Base-by-base conservation (phyloP, 2,888 invertebrate species). In the Orthosia gothica region DNA sequence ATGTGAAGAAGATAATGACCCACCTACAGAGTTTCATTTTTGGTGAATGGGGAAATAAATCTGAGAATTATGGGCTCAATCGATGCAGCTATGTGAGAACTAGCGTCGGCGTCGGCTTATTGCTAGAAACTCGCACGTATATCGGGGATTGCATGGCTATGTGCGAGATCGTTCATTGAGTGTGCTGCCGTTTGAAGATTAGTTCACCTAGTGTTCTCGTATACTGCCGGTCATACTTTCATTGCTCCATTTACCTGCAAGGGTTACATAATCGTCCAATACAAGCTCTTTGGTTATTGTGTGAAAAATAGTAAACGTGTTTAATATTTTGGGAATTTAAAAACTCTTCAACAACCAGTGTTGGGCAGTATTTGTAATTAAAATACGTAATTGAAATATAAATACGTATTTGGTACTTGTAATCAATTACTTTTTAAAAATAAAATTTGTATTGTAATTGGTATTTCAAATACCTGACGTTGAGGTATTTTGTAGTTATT, bases 311-410 rank as follows among this genome's bases (percentile, higher is more conserved):
- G 15, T 4, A 16, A 32, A 15, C 26, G 23, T n/a, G n/a, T 2
- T 13, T 47, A 50, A 40, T 20, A 49, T 32, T 26, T 55, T 47
- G 1, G 16, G 5, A 47, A 40, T 40, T 40, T 40, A n/a, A 32
- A 32, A 32, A 32, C 32, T 32, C 32, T 7, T 32, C 5, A 5
- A 32, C 7, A 32, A 32, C 7, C 40, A 59, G 59, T 47, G 26
- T 26, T 67, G n/a, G 67, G 67, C 47, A 68, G 47, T 49, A 62
- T 62, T 87, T 84, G 80, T 85, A 84, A 88, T 89, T 86, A 88
- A 89, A 87, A 89, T 89, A 89, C 86, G 87, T 87, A 88, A 87
- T 88, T 88, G 87, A 89, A 88, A 88, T 86, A 86, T 85, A 85
- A 86, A 84, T 49, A 68, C 16, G 20, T 63, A 63, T 47, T 71